Base-by-base conservation (phyloP, 2,797 vertebrate genomes). In the Takifugu ocellatus region DNA sequence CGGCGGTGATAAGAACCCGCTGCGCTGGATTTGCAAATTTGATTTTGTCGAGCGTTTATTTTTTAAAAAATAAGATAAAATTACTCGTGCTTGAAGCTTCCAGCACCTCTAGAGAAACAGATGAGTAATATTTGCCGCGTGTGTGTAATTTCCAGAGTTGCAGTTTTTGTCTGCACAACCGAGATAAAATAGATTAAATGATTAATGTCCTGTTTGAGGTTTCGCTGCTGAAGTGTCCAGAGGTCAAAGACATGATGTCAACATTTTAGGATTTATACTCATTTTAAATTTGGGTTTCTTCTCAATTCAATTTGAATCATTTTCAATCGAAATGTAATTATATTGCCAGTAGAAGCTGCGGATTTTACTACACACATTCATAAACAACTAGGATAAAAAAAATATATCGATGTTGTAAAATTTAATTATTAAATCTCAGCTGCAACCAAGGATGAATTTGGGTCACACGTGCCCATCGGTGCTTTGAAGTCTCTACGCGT, bases 211-310 rank as follows among this genome's bases (percentile, higher is more conserved):
- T 36, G 43, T 25, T 55, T 1, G 1, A 21, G 49, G 45, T 24
- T 27, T 6, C 43, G 6, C 43, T 17, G 15, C 17, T 44, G 17
- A 12, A 49, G 25, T 3, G 25, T 7, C 14, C 10, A 4, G 24
- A 58, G 57, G 59, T 70, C 60, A 75, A 51, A 26, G 52, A 29
- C 54, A 77, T 21, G 45, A 63, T 55, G 77, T 75, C 59, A 65
- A 46, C 21, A 49, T 72, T 75, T 63, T 58, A 39, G 36, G 36
- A 14, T 39, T 39, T 3, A 3, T 10, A 16, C 29, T 33, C 21
- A 21, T 31, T 49, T 15, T 11, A 24, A n/a, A 43, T 6, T 15
- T 42, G 21, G 21, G 21, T 12, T 51, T 15, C 39, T 44, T 49
- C 2, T 42, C 9, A n/a, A 1, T 44, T 44, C 43, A n/a, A 17